Percentiles rank a stretch among this genome's conserved stretches.
Evolutionary conservation across 1,140 invertebrate genomes (phyloP).

Genomic region (Amyelois transitella): DNA sequence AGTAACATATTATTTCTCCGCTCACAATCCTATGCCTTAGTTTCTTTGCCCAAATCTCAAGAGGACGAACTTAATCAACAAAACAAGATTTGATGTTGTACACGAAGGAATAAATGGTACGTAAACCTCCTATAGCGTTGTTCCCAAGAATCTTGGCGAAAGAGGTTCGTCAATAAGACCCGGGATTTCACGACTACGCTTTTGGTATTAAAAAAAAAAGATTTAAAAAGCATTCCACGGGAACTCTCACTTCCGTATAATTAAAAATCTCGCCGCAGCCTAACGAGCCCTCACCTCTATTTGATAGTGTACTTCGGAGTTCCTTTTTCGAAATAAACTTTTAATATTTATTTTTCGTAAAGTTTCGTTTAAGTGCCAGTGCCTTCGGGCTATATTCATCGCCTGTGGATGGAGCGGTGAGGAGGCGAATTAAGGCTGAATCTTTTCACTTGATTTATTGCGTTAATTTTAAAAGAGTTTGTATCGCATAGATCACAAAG

Average conservation of each 20-base stretch:
- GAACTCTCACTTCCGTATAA: conserved; percentile 48
- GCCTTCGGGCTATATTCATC: conserved; percentile 3
- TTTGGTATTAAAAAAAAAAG: conserved; percentile 2
- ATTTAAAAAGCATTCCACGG: conserved; percentile 31
- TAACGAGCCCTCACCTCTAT: conserved; percentile 45
- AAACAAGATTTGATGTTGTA: not conserved
- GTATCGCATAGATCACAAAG: conserved; percentile 3
- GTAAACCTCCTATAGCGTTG: not conserved
- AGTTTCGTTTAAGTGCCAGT: conserved; percentile 9
- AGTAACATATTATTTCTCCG: not conserved
- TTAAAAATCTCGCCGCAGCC: conserved; percentile 47
- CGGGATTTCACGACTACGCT: not conserved
- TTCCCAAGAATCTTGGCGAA: not conserved
- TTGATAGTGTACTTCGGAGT: conserved; percentile 31
- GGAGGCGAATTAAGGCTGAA: conserved; percentile 6
- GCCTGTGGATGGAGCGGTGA: conserved; percentile 1
- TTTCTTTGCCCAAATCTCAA: not conserved
- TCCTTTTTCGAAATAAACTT: conserved; percentile 20
- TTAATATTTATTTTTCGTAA: conserved; percentile 13
- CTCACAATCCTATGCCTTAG: not conserved
- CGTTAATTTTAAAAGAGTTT: conserved; percentile 1
- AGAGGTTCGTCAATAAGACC: not conserved
- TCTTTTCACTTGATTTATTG: conserved; percentile 6
- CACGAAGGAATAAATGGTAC: not conserved
- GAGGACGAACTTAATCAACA: conserved; percentile 1